A percentile compares a stretch with the other conserved stretches of the same genome.
Evolutionary conservation across 2,797 vertebrate genomes (phyloP).

Genomic region (Dendrocincla tyrannina): DNA sequence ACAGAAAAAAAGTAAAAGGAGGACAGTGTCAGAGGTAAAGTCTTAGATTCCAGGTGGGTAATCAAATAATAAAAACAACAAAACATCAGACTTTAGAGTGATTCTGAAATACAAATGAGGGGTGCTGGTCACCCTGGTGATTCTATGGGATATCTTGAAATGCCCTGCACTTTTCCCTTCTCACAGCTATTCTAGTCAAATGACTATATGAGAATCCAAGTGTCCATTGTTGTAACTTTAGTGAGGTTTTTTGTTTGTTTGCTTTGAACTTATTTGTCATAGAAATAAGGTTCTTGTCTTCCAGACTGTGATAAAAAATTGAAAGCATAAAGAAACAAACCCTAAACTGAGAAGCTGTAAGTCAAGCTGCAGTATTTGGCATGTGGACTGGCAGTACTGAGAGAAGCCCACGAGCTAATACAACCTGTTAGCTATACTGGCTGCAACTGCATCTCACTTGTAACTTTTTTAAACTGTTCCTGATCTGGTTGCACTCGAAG

Average conservation of each 20-base stretch:
- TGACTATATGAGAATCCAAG: background rate
- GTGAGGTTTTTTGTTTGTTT: background rate
- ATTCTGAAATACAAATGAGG: background rate
- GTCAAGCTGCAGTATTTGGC: background rate
- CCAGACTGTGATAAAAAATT: background rate
- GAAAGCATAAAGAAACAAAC: background rate
- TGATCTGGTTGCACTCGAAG: background rate
- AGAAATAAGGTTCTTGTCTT: background rate
- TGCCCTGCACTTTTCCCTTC: background rate
- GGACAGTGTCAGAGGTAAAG: background rate
- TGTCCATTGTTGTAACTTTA: background rate
- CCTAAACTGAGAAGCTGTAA: background rate
- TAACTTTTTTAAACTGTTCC: background rate
- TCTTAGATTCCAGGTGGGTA: background rate
- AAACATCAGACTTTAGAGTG: background rate
- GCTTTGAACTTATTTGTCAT: background rate
- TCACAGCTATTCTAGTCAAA: background rate
- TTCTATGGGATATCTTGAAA: background rate
- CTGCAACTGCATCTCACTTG: background rate
- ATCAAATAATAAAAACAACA: background rate
- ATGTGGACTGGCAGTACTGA: background rate
- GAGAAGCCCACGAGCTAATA: background rate
- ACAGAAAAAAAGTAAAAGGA: background rate
- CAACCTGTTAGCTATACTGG: background rate
- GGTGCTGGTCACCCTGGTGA: background rate